Evolutionary conservation across 37 sponge, comb jelly and placozoan genomes (phyloP), one percentile per base, ranked within the genome.

Genomic region (Ianthella basta): DNA sequence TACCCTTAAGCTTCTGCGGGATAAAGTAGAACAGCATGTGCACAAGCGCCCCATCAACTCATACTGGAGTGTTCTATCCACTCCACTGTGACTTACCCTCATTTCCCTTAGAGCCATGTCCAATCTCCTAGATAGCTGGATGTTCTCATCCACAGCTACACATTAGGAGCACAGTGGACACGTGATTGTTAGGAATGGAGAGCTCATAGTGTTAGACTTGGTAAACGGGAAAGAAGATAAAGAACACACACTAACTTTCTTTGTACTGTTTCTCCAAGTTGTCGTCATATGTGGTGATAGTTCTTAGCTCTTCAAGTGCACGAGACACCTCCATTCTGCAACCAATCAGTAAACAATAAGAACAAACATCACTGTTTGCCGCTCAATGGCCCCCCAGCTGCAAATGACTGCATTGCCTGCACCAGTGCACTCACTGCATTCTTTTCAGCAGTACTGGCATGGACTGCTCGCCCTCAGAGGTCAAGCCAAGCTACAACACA

Each of bases 211-310:
- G 37, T 61, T 24, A 30, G 33, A 34, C 20, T 29, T 30, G 8
- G 41, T 1, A 72, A 10, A 12, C 1, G 29, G 13, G 19, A 69
- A 25, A 55, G 15, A 0, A n/a, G n/a, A n/a, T n/a, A n/a, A n/a
- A n/a, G n/a, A n/a, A n/a, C n/a, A n/a, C n/a, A 24, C 13, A 44
- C 86, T 81, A 21, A 94, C 95, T 85, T 81, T 96, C 94, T 87
- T 91, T 93, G 83, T 96, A 96, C 57, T 93, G 96, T 60, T 80
- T 86, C 67, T 96, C 96, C 59, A 93, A 68, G 66, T 96, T 96
- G 50, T 93, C 88, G 56, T 96, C 94, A 72, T 96, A 89, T 15
- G 93, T 96, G 4, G 96, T 96, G 80, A 96, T 90, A n/a, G 84
- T 72, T 13, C 24, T 61, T 24, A 93, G 41, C 59, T 96, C 96